A percentile compares a stretch with the other conserved stretches of the same genome.
phyloP scores from a whole-genome alignment of 2,113 vertebrate genomes.

The Actenoides hombroni region DNA sequence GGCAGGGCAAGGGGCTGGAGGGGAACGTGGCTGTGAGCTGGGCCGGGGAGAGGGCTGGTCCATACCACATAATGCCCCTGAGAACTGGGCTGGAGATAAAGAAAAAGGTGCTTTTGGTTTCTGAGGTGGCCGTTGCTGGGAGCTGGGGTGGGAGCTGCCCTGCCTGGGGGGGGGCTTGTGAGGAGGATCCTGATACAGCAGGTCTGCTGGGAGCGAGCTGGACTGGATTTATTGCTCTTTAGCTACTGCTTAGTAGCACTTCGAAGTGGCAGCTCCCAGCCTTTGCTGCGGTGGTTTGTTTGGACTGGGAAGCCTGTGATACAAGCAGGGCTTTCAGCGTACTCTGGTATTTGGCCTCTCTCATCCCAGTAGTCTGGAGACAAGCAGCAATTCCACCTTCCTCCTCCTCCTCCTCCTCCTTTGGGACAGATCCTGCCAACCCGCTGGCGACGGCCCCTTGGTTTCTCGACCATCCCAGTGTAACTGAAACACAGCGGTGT shows the following conservation, averaged over 20 bases:
- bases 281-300: background rate
- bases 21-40: background rate
- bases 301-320: background rate
- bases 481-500: rapidly evolving
- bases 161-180: too few relatives aligned
- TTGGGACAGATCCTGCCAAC: background rate
- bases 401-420: background rate
- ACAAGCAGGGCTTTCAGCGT: background rate
- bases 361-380: background rate
- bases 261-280: background rate
- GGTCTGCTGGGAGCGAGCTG: background rate
- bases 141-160: too few relatives aligned
- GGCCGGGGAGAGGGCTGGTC: background rate
- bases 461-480: background rate
- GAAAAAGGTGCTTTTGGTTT: background rate
- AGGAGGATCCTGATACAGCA: rapidly evolving
- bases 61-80: too few relatives aligned
- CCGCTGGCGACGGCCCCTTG: rapidly evolving
- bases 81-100: background rate
- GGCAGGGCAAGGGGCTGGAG: background rate
- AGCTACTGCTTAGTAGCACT: background rate
- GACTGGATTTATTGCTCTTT: background rate
- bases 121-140: background rate
- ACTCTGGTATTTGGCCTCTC: background rate
- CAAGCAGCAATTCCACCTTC: background rate